Base-by-base conservation (phyloP, 2,797 vertebrate genomes). In the Myotis daubentonii region DNA sequence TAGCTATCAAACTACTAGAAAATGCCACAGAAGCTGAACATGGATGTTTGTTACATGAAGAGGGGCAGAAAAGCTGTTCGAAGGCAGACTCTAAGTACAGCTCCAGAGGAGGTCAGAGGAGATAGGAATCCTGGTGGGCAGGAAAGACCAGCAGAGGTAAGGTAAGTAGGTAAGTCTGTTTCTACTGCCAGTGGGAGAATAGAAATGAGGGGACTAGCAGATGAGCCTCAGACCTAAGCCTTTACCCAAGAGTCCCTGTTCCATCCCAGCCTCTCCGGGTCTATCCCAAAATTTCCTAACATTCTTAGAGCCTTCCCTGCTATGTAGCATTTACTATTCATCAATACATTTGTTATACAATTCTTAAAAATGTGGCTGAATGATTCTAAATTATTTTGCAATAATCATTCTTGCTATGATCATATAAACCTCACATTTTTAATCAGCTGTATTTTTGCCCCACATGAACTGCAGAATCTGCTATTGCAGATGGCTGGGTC, bases 351-450 rank as follows among this genome's bases (percentile, higher is more conserved):
- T 83, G 36, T 78, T 76, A 68, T 76, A 68, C 0, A 80, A 79
- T 88, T 96, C 33, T 85, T 78, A 44, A 85, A 88, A 85, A 70
- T 38, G 20, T 85, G 62, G 44, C 44, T 81, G 33, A 23, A 53
- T 49, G 81, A 83, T 28, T 36, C 49, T 51, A 78, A 80, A 65
- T 70, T 47, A 87, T 49, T 84, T 84, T 68, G 9, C 44, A 80
- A 57, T 88, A 82, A 93, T 78, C 76, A 93, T 53, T 93, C 36
- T 76, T 92, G 68, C 33, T 75, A 57, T 44, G 28, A 81, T 55
- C 68, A n/a, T 83, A 87, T 78, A 78, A 75, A 38, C 25, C 20
- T 83, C n/a, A 95, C 8, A 92, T 12, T 87, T 94, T 38, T 62
- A 89, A 87, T 55, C 44, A 57, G 1, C 82, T 91, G 9, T 28